phyloP scores from a whole-genome alignment of 1,140 invertebrate species.

The Eueides isabella region DNA sequence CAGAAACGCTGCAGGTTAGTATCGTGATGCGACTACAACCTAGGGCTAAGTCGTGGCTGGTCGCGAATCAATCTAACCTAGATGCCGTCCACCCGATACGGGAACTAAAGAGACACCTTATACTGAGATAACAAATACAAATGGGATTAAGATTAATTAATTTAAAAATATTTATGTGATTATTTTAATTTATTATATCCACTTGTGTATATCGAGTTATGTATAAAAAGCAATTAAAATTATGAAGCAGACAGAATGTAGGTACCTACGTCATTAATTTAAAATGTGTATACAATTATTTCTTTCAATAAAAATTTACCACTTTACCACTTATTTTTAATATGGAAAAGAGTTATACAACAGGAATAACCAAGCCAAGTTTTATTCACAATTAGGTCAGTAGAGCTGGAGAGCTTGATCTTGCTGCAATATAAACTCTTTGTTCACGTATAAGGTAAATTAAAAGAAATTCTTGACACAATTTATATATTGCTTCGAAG shows the following conservation, averaged over 20 bases:
- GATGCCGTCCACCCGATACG: constrained; percentile 42
- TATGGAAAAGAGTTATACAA: background rate
- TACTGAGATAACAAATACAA: constrained; percentile 10
- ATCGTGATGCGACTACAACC: constrained; percentile 49
- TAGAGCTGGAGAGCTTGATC: constrained; percentile 11
- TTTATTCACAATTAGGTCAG: constrained; percentile 3
- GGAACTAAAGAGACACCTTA: constrained; percentile 23
- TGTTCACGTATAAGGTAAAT: constrained; percentile 5
- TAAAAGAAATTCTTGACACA: constrained; percentile 12
- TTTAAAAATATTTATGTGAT: background rate
- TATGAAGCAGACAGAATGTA: too few relatives aligned
- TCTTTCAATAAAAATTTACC: background rate
- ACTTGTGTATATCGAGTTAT: background rate
- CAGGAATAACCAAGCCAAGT: constrained; percentile 5
- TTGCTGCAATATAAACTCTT: background rate
- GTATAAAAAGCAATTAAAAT: too few relatives aligned
- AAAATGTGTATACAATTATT: background rate
- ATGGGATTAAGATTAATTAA: background rate
- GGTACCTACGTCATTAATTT: background rate
- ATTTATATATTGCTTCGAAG: background rate
- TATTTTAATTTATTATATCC: background rate
- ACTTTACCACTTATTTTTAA: background rate
- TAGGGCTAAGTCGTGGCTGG: constrained; percentile 38
- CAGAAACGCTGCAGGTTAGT: constrained; percentile 39
- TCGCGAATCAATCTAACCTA: constrained; percentile 41